Evolutionary conservation across 2,888 invertebrate species (phyloP).

Genomic region (Amphimallon solstitiale): DNA sequence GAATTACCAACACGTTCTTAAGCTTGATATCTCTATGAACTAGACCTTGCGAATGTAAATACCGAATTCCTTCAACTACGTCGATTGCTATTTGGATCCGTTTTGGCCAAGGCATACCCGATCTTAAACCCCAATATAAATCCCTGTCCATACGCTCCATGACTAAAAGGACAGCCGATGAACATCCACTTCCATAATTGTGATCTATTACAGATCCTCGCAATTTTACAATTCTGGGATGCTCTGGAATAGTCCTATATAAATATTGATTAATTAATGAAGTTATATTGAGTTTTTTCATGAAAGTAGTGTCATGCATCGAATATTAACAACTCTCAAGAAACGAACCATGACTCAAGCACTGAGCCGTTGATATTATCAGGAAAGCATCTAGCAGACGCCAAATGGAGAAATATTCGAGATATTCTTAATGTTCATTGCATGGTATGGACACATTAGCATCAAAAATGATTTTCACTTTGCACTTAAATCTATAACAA

Average conservation of each 20-base stretch:
- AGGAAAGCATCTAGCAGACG: too few species aligned
- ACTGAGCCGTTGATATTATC: too few species aligned
- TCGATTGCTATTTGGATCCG: slow-evolving; percentile 81
- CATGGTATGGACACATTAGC: too few species aligned
- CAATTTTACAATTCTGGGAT: slow-evolving; percentile 80
- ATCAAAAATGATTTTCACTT: too few species aligned
- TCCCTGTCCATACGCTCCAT: slow-evolving; percentile 80
- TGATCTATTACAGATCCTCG: slow-evolving; percentile 85
- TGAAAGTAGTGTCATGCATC: too few species aligned
- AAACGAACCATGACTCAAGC: too few species aligned
- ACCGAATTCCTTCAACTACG: slow-evolving; percentile 87
- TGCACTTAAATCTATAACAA: too few species aligned
- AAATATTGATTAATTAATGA: slow-evolving; percentile 1
- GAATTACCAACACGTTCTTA: slow-evolving; percentile 82
- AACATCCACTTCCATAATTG: slow-evolving; percentile 73
- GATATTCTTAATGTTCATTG: too few species aligned
- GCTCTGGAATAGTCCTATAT: slow-evolving; percentile 80
- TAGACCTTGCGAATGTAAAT: slow-evolving; percentile 87
- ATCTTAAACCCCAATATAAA: slow-evolving; percentile 79
- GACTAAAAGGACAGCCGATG: slow-evolving; percentile 82
- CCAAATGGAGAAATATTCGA: too few species aligned
- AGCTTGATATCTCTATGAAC: slow-evolving; percentile 91
- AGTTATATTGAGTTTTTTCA: too few species aligned
- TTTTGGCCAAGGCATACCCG: slow-evolving; percentile 72
- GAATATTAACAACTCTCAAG: too few species aligned